phyloP scores from a whole-genome alignment of 2,113 vertebrate genomes.

The Corapipo altera region DNA sequence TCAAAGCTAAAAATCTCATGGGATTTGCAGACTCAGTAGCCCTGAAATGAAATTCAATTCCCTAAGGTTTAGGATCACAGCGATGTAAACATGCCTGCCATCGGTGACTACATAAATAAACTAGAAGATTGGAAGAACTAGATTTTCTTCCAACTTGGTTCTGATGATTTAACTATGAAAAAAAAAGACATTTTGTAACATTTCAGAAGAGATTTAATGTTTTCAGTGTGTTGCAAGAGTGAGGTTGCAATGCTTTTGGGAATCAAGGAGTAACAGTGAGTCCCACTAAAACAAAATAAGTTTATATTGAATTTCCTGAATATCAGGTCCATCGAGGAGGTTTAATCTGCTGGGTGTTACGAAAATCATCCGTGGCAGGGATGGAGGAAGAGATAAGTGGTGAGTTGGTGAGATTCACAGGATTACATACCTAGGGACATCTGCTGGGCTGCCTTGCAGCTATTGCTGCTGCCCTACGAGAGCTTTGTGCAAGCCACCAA shows the following conservation, averaged over 20 bases:
- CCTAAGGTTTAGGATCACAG: background rate
- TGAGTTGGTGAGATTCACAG: background rate
- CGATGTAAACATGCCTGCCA: background rate
- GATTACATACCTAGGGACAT: background rate
- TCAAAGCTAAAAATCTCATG: background rate
- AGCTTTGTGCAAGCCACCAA: background rate
- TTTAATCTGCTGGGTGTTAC: background rate
- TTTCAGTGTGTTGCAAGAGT: background rate
- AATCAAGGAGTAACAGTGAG: background rate
- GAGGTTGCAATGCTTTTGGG: background rate
- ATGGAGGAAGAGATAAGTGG: background rate
- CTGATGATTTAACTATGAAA: background rate
- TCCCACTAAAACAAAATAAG: background rate
- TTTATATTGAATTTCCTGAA: background rate
- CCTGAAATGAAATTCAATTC: conserved; percentile 14
- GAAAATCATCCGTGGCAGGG: background rate
- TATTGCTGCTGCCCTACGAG: background rate
- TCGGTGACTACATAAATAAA: background rate
- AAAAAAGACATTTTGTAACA: background rate
- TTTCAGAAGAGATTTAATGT: background rate
- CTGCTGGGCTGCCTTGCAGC: background rate
- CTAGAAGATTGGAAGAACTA: background rate
- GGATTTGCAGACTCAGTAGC: background rate
- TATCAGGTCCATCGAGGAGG: background rate
- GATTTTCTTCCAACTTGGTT: background rate